Evolutionary conservation across 1,140 invertebrate genomes (phyloP), one percentile per base, ranked within the genome.

Genomic region (Pseudomyrmex pallidus): DNA sequence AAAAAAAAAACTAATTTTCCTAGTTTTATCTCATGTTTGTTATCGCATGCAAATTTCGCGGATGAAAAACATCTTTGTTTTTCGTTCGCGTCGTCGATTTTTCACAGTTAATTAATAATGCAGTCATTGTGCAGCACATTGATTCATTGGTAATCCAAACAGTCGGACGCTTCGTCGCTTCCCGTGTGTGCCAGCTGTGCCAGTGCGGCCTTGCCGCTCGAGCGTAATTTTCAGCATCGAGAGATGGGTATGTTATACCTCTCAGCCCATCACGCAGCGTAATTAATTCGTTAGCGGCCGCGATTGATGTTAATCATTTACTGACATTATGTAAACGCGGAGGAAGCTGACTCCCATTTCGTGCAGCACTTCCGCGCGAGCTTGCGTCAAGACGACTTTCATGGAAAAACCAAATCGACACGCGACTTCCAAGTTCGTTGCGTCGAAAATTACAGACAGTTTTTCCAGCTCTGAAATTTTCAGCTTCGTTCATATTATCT

Each of bases 231-330:
- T 82, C 67, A 85, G 57, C 59, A 52, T 10, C 44, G 59, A 59
- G 82, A 76, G 82, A 76, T 76, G 44, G 50, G 22, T 54, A 2
- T 25, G 2, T 25, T 25, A 25, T 25, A 52, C 61, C 22, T 25
- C n/a, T n/a, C n/a, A n/a, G 17, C 17, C 25, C 48, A 61, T 44
- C 77, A 22, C 13, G 15, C 54, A 57, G 50, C 56, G 12, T 54
- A 64, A 77, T 87, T 86, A 86, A 87, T 87, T 84, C 82, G 63
- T 52, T 83, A 67, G 61, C 61, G 68, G 73, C 46, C n/a, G 52
- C 68, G 52, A 61, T 74, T 73, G 67, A 86, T 74, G 85, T 56
- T 84, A 84, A 87, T 87, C 74, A 52, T 77, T 20, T 52, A 9
- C 56, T 46, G 20, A 13, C 50, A 73, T 87, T 72, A 86, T 83